These are phyloP conservation scores for Andrena praecox DNA, from an alignment of 2,888 invertebrate genomes.

Conservation along the genomic window DNA sequence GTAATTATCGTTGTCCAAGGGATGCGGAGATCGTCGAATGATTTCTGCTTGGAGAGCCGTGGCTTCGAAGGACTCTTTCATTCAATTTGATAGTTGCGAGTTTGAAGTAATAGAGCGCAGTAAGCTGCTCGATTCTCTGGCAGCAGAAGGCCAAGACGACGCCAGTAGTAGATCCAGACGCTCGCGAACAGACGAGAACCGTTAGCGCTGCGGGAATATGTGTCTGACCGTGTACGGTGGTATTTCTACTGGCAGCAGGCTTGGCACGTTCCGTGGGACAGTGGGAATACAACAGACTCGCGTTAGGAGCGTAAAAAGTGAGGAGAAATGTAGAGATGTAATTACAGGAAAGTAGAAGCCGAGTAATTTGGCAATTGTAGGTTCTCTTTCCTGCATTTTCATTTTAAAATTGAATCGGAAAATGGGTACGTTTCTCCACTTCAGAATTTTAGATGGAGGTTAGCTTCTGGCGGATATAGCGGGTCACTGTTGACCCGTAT, in stretches of 20 bases:
- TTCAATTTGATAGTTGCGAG: not conserved
- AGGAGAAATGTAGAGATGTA: no score
- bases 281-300: no score
- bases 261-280: no score
- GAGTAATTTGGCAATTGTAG: no score
- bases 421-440: no score
- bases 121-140: not conserved
- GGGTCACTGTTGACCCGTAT: no score
- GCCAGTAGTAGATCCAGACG: constrained; percentile 5
- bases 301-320: no score
- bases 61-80: not conserved
- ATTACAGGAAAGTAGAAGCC: no score
- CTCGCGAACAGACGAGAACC: not conserved
- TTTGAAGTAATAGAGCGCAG: not conserved
- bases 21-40: constrained; percentile 46
- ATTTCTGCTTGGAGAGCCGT: constrained; percentile 21
- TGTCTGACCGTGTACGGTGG: constrained; percentile 22
- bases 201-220: not conserved
- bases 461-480: no score
- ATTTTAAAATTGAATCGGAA: no score
- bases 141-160: not conserved
- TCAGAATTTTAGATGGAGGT: no score
- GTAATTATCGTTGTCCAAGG: constrained; percentile 61
- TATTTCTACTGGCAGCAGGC: constrained; percentile 41
- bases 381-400: no score